phyloP scores from a whole-genome alignment of 2,113 vertebrate species.

The Amphilophus citrinellus region DNA sequence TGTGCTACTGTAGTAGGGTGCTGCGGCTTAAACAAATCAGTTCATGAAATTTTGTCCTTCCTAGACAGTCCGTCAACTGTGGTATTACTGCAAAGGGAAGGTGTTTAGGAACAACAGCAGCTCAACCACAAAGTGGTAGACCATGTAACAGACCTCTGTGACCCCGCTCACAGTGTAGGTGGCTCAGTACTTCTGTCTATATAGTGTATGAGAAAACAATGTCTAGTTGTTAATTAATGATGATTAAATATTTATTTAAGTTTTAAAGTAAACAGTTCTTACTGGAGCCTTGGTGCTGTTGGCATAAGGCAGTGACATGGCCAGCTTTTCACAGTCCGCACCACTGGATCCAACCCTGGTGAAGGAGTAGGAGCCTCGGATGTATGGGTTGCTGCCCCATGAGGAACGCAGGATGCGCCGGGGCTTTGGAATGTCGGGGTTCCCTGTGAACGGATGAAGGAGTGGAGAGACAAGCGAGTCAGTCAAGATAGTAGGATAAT shows the following conservation, averaged over 20 bases:
- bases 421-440: conserved; percentile 97
- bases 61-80: too few relatives aligned
- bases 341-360: conserved; percentile 96
- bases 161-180: too few relatives aligned
- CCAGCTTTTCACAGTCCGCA: conserved; percentile 92
- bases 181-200: neutral
- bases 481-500: neutral
- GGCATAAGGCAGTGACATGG: conserved; percentile 92
- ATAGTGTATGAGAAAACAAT: neutral
- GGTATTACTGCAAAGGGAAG: too few relatives aligned
- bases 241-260: neutral
- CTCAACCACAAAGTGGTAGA: too few relatives aligned
- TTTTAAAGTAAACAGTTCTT: conserved; percentile 61
- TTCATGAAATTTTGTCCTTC: too few relatives aligned
- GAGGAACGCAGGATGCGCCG: conserved; percentile 93
- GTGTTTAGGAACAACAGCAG: too few relatives aligned
- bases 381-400: conserved; percentile 95
- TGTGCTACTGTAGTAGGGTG: too few relatives aligned
- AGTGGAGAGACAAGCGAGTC: neutral
- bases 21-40: too few relatives aligned
- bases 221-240: neutral
- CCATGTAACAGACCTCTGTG: too few relatives aligned
- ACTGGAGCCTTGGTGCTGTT: conserved; percentile 95
- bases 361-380: conserved; percentile 97
- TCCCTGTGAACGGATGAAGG: conserved; percentile 81